Evolutionary conservation across 2,888 invertebrate species (phyloP).

Genomic region (Eueremaeus valkanovi): DNA sequence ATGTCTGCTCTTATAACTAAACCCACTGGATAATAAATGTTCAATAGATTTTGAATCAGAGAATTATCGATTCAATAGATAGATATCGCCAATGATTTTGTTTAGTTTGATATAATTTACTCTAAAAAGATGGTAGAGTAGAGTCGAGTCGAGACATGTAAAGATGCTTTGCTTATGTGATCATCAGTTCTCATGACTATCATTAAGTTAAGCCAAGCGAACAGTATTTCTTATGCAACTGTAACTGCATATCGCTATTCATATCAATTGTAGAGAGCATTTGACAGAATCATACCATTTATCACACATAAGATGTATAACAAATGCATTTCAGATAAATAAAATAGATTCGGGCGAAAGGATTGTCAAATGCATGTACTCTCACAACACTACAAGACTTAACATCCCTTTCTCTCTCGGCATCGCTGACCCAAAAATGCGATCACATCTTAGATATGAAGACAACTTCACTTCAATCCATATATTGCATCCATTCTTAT

Average conservation of each 20-base stretch:
- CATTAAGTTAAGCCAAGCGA: neutral
- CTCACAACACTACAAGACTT: neutral
- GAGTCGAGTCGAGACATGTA: too few relatives aligned
- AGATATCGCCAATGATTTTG: too few relatives aligned
- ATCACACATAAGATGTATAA: slow-evolving; percentile 13
- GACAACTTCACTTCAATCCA: neutral
- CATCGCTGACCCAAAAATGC: slow-evolving; percentile 11
- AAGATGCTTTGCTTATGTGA: too few relatives aligned
- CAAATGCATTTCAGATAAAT: neutral
- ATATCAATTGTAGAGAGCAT: slow-evolving; percentile 14
- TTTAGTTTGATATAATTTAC: too few relatives aligned
- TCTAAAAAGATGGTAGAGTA: too few relatives aligned
- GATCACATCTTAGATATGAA: neutral
- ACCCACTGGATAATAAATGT: too few relatives aligned
- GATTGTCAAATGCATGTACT: neutral
- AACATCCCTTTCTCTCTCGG: neutral
- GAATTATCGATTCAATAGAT: too few relatives aligned
- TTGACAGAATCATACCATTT: slow-evolving; percentile 19
- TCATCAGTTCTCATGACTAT: neutral
- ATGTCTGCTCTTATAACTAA: too few relatives aligned
- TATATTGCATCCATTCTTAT: neutral
- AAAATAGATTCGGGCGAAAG: neutral
- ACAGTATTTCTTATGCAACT: neutral
- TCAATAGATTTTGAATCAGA: too few relatives aligned
- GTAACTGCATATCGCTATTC: slow-evolving; percentile 15